Conservation (phyloP, 2,113 vertebrate species). For the Proteles cristata region DNA sequence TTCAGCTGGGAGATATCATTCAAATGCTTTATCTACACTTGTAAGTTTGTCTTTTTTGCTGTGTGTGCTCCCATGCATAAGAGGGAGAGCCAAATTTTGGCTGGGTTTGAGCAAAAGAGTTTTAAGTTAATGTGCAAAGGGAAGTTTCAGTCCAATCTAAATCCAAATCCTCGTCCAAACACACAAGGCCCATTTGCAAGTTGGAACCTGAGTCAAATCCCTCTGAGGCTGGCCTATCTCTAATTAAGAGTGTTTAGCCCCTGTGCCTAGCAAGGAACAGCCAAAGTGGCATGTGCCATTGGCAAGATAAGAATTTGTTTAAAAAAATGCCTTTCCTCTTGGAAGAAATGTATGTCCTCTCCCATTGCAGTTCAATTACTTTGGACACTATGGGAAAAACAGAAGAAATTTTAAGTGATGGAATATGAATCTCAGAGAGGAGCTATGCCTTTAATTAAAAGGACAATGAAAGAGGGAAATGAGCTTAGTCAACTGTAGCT, state of each 20-base stretch:
- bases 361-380: neutral
- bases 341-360: neutral
- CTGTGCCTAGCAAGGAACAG: neutral
- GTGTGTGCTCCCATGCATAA: neutral
- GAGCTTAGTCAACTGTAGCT: constrained; percentile 10
- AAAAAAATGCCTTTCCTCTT: neutral
- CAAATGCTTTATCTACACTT: neutral
- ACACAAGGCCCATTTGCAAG: constrained; percentile 24
- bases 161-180: constrained; percentile 46
- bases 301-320: constrained; percentile 27
- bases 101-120: constrained; percentile 28
- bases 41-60: neutral
- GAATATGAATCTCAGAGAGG: neutral
- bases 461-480: neutral
- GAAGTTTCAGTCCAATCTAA: constrained; percentile 32
- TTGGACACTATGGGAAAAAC: neutral
- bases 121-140: constrained; percentile 29
- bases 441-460: neutral
- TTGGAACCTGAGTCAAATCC: constrained; percentile 53
- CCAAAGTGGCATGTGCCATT: neutral
- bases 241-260: constrained; percentile 47
- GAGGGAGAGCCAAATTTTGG: neutral
- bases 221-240: constrained; percentile 55
- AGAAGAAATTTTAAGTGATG: neutral
- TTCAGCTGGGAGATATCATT: neutral